Evolutionary conservation across 1,140 invertebrate species (phyloP).

Genomic region (Neelides sp.): DNA sequence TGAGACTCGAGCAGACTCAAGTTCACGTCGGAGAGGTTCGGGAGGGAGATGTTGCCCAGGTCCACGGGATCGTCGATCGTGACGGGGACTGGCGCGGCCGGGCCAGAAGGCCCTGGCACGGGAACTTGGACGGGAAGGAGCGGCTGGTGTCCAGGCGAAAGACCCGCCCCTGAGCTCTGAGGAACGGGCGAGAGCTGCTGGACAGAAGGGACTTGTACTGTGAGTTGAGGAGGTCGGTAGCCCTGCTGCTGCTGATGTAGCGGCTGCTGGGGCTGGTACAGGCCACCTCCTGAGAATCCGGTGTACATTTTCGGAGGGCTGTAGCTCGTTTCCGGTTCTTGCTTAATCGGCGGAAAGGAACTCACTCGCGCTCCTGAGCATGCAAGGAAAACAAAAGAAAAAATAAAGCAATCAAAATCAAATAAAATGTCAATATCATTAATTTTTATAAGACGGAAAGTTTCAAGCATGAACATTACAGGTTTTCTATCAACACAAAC

Average conservation of each 20-base stretch:
- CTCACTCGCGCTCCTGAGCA: background rate
- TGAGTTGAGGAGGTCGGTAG: constrained; percentile 14
- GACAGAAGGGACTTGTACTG: too few relatives aligned
- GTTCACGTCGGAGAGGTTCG: constrained; percentile 32
- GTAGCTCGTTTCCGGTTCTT: constrained; percentile 20
- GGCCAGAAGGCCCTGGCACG: too few relatives aligned
- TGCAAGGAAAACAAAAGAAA: background rate
- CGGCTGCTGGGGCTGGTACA: constrained; percentile 22
- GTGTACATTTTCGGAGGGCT: constrained; percentile 28
- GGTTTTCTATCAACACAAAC: too few relatives aligned
- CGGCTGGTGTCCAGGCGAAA: too few relatives aligned
- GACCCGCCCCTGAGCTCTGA: too few relatives aligned
- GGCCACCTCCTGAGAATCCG: constrained; percentile 9
- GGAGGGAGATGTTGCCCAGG: constrained; percentile 30
- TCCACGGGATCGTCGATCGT: constrained; percentile 7
- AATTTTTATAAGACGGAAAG: too few relatives aligned
- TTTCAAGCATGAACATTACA: too few relatives aligned
- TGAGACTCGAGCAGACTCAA: constrained; percentile 31
- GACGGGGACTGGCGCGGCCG: constrained; percentile 14
- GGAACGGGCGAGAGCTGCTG: too few relatives aligned
- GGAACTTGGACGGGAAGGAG: too few relatives aligned
- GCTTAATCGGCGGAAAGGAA: constrained; percentile 2
- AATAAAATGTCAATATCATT: too few relatives aligned
- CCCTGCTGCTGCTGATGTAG: constrained; percentile 26
- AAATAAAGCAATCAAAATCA: too few relatives aligned